Base-by-base conservation (phyloP, 2,797 vertebrate genomes). In the Peromyscus attwateri region DNA sequence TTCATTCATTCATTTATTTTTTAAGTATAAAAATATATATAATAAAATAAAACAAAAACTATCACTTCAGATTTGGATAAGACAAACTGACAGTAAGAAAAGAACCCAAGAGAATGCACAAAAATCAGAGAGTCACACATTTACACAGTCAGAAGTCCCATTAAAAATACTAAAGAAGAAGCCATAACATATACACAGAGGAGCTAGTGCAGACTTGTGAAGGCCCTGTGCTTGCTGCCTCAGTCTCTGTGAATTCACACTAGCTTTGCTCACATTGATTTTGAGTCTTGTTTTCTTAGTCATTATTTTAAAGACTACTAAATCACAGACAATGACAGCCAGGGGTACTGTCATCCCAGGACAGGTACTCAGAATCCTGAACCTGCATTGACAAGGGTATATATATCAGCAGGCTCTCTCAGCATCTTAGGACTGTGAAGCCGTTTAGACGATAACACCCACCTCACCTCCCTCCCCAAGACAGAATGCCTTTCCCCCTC, bases 401-500 rank as follows among this genome's bases (percentile, higher is more conserved):
- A 2, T 21, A 2, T 37, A 34, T 43, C 46, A 75, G 62, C 70
- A 93, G 37, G 31, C 71, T 49, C 12, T 84, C 52, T 75, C 55
- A 14, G 92, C 75, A 66, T 23, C 73, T 25, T 87, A 40, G 83
- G 49, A 82, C 52, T 94, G 40, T 75, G 14, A 29, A 29, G 60
- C 52, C 84, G 17, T 88, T 93, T 87, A 40, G 10, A 70, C 82
- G 80, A 83, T 29, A 94, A 93, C 5, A 43, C 4, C 21, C 37
- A 85, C 13, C 14, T 2, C 4, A 3, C 1, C 40, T 66, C 3
- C 29, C 7, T 80, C 34, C 88, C 90, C n/a, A 43, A 94, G 37
- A 43, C 91, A 92, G 77, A 76, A 71, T 80, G 91, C 66, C 83
- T 97, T 91, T 95, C 46, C 83, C 71, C 75, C 43, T 92, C 89